A percentile compares a stretch with the other conserved stretches of the same genome.
phyloP scores from a whole-genome alignment of 2,113 vertebrate genomes.

The Chionodraco myersi region DNA sequence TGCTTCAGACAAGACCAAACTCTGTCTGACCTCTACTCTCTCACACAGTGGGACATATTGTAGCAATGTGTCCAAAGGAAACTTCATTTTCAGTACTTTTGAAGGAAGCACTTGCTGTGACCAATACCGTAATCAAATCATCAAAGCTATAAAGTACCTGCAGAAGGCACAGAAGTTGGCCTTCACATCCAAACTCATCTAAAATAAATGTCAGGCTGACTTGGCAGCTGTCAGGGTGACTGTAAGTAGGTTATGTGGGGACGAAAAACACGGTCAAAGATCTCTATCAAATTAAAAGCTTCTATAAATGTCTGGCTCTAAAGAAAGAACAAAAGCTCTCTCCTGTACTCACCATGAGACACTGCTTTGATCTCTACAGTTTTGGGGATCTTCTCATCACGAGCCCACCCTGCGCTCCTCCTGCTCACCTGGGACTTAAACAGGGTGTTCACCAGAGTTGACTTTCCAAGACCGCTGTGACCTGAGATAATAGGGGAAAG shows the following conservation, averaged over 20 bases:
- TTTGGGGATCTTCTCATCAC: constrained; percentile 96
- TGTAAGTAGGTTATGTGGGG: constrained; percentile 8
- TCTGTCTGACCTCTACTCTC: no score
- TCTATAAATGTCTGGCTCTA: constrained; percentile 15
- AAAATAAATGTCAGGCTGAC: constrained; percentile 11
- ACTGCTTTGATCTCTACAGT: constrained; percentile 96
- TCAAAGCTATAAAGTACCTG: constrained; percentile 5
- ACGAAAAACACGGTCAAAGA: constrained; percentile 24
- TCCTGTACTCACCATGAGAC: constrained; percentile 89
- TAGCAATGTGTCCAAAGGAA: not conserved
- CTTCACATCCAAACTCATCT: not conserved
- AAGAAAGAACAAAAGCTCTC: constrained; percentile 3
- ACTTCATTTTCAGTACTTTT: not conserved
- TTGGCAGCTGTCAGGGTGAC: constrained; percentile 18
- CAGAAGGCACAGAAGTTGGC: not conserved
- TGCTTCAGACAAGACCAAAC: no score
- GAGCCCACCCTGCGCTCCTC: constrained; percentile 90
- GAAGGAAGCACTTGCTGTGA: not conserved
- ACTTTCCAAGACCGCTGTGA: constrained; percentile 95
- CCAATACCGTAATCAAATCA: not conserved
- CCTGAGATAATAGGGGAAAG: constrained; percentile 76
- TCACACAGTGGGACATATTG: no score
- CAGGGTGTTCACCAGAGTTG: constrained; percentile 93
- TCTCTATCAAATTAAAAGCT: constrained; percentile 25
- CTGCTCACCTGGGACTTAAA: constrained; percentile 99